These are phyloP conservation scores for Aleiodes leptofemur DNA, from an alignment of 2,888 invertebrate species.

Conservation along the genomic window DNA sequence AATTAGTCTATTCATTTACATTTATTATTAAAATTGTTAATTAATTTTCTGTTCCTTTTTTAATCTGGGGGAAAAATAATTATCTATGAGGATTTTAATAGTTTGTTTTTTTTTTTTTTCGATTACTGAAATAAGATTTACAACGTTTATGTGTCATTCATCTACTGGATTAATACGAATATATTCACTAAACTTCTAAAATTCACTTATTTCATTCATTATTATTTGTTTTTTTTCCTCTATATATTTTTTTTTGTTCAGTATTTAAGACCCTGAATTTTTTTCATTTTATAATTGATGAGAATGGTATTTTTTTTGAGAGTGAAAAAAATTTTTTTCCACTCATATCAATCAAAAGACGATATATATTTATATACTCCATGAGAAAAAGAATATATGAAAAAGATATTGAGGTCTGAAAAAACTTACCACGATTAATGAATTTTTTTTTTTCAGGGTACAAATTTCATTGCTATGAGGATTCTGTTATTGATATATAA, in stretches of 20 bases:
- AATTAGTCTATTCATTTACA: conserved; percentile 15
- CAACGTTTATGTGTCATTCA: conserved; percentile 26
- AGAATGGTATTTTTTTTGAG: conserved; percentile 1
- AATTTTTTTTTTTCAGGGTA: conserved; percentile 11
- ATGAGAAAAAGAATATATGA: background rate
- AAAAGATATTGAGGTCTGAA: conserved; percentile 1
- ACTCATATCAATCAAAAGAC: too few relatives aligned
- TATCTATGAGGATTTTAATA: conserved; percentile 29
- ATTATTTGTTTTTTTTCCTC: conserved; percentile 2
- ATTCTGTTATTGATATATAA: conserved; percentile 34
- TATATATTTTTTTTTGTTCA: conserved; percentile 9
- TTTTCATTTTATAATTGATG: background rate
- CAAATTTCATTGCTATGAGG: conserved; percentile 11
- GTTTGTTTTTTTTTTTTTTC: background rate
- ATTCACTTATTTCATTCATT: conserved; percentile 5
- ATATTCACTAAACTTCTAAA: conserved; percentile 14
- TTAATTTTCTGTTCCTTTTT: conserved; percentile 1
- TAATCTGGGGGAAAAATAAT: conserved; percentile 39
- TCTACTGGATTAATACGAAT: conserved; percentile 34
- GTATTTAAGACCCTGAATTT: conserved; percentile 13
- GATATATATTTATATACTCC: background rate
- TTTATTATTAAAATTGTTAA: conserved; percentile 23
- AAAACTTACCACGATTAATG: conserved; percentile 22
- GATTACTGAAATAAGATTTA: conserved; percentile 27
- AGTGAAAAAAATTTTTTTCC: background rate